Conservation (phyloP, 2,113 vertebrate species). For the Ciconia boyciana region DNA sequence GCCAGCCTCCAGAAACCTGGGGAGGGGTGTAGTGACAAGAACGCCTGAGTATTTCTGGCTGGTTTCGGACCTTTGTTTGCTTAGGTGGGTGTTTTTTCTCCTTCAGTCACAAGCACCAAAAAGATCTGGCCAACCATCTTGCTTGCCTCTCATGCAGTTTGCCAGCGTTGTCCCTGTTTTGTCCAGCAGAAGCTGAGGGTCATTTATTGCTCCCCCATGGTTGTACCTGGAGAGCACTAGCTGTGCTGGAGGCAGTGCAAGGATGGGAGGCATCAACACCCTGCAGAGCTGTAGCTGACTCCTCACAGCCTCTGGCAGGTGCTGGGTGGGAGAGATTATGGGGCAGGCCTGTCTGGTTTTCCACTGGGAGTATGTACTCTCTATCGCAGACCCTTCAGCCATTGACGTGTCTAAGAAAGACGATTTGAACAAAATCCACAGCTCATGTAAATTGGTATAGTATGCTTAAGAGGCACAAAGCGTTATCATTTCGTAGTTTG, state of each 20-base stretch:
- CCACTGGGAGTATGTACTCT: background rate
- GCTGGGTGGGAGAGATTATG: background rate
- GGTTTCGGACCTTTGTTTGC: background rate
- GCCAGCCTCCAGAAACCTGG: background rate
- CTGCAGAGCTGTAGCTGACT: background rate
- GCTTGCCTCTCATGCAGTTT: background rate
- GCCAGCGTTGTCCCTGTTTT: background rate
- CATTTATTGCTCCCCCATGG: background rate
- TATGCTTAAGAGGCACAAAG: background rate
- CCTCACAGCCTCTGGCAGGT: background rate
- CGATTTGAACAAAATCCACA: background rate
- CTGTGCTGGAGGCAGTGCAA: background rate
- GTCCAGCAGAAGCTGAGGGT: background rate
- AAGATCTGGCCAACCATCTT: background rate
- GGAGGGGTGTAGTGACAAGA: background rate
- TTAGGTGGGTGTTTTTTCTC: background rate
- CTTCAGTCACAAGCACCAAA: background rate
- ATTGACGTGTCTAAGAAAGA: fast-evolving
- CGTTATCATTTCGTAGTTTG: fast-evolving
- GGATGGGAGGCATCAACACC: background rate
- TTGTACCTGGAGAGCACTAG: background rate
- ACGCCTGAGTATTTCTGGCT: background rate
- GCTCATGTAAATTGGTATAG: background rate
- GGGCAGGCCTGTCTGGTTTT: background rate
- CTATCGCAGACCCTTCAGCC: background rate